Base-by-base conservation (phyloP, 2,888 invertebrate species). In the Ennomos quercinarius region DNA sequence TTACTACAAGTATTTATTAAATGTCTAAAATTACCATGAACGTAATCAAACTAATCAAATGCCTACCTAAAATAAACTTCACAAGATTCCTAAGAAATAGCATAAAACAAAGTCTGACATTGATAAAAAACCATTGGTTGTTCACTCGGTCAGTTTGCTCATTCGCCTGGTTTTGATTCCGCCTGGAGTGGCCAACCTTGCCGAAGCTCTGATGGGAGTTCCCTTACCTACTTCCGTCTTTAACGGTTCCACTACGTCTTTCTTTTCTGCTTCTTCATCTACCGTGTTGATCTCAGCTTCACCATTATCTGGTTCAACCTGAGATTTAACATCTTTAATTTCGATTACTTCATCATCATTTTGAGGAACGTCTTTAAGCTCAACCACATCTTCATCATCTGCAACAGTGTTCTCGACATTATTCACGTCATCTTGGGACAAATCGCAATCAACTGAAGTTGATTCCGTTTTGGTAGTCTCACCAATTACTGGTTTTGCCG, bases 101-200 rank as follows among this genome's bases (percentile, higher is more conserved):
- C 44, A 44, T 10, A 40, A 40, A 40, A n/a, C 11, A 12, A 41
- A 8, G 8, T n/a, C 9, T 9, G 40, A 12, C 12, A 8, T 4
- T 27, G 27, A 27, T 0, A 12, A 41, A 3, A 42, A 42, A 6
- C 6, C 27, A 17, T 1, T 17, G 17, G 4, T 2, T 1, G 4
- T 39, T 45, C 80, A 80, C 47, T 82, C 78, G 1, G 71, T 63
- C 1, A 87, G 69, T 57, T 70, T 75, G 61, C 89, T 90, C 0
- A 86, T 73, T 0, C 89, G 78, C 10, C 90, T 73, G 0, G 89
- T 89, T 27, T 74, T 78, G 9, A 89, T 73, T 1, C 78, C 66
- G 46, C 81, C 77, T 0, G 89, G 86, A 0, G 87, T 85, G 0
- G 69, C 77, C 9, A 81, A 44, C 0, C 85, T 74, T 4, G 83